Evolutionary conservation across 2,888 invertebrate genomes (phyloP).

Genomic region (Emmelina monodactyla): DNA sequence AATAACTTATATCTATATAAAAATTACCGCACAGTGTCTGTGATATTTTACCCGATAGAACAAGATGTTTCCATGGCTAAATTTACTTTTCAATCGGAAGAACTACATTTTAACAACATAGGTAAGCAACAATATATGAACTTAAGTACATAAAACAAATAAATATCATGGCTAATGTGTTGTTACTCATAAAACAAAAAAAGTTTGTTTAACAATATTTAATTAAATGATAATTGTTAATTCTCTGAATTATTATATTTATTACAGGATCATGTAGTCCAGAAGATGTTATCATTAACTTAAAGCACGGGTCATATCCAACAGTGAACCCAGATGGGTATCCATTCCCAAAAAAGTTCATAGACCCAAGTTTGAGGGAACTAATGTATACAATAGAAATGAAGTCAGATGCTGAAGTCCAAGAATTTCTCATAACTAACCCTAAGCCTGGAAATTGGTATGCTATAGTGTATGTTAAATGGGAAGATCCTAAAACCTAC

Average conservation of each 20-base stretch:
- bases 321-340: slow-evolving; percentile 84
- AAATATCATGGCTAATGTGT: background rate
- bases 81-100: slow-evolving; percentile 57
- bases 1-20: slow-evolving; percentile 56
- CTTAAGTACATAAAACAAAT: background rate
- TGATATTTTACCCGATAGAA: slow-evolving; percentile 46
- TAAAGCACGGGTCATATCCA: slow-evolving; percentile 85
- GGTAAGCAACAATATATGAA: too few relatives aligned
- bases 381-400: slow-evolving; percentile 65
- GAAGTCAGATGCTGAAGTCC: slow-evolving; percentile 67
- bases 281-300: slow-evolving; percentile 71
- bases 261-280: slow-evolving; percentile 66
- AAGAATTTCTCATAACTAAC: slow-evolving; percentile 67
- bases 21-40: slow-evolving; percentile 54
- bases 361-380: slow-evolving; percentile 53
- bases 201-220: background rate
- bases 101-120: slow-evolving; percentile 56
- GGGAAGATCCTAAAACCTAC: slow-evolving; percentile 75
- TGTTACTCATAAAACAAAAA: slow-evolving; percentile 18
- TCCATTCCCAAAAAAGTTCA: slow-evolving; percentile 73
- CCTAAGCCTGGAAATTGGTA: slow-evolving; percentile 83
- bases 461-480: slow-evolving; percentile 78
- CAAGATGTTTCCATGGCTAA: slow-evolving; percentile 48
- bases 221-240: background rate
- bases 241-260: slow-evolving; percentile 4